Base-by-base conservation (phyloP, 1,140 invertebrate species). In the Atta colombica region DNA sequence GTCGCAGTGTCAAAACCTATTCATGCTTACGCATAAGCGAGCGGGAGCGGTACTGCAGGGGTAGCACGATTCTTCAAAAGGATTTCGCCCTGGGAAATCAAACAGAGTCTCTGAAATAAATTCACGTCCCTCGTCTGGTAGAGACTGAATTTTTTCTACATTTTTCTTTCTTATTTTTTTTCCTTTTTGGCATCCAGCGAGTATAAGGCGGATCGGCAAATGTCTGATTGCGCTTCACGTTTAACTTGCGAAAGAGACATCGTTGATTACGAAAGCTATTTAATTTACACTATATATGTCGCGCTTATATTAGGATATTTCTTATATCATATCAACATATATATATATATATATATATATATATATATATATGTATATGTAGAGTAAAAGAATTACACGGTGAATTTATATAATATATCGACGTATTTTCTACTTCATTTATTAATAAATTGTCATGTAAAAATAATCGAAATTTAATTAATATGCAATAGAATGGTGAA, bases 11-110 rank as follows among this genome's bases (percentile, higher is more conserved):
- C 78, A 71, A 74, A 71, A 72, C 49, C 58, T 65, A 87, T 82
- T 82, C 85, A 72, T 72, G 78, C 68, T 72, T 72, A 74, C 63
- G 39, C 28, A n/a, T 72, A 82, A 87, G 58, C n/a, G 39, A 31
- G 3, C 35, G 55, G 51, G 35, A 25, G 5, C 21, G 55, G 5
- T n/a, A 18, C n/a, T 21, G 45, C 2, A 31, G 21, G 53, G 39
- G n/a, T 14, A 35, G 78, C 14, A 25, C 45, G 35, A 74, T 82
- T 84, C 78, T 87, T 87, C 85, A 87, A 82, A 87, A 84, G 60
- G 58, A 87, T 87, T 87, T 87, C 85, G 85, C 85, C 85, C 55
- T 72, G 78, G 85, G 85, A 87, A 87, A 87, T 87, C 85, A 87
- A 87, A 87, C 78, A 49, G 78, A 74, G 60, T 84, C 60, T 66